Percentiles rank a stretch among this genome's conserved stretches.
Conservation (phyloP, 2,113 vertebrate genomes). For the Felis catus region DNA sequence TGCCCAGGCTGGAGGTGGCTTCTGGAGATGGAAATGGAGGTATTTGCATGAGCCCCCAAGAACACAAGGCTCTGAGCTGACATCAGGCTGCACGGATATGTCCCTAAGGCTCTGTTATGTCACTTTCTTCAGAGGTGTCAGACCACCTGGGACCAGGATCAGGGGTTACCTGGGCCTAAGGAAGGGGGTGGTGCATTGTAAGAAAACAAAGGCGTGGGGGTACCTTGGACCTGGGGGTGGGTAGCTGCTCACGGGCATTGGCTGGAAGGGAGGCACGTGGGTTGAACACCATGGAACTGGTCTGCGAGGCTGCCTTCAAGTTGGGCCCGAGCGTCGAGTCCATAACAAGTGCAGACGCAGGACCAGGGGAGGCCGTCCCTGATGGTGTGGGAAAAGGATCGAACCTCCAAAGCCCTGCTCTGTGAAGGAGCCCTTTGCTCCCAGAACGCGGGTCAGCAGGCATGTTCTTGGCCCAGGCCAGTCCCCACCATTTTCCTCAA, state of each 20-base stretch:
- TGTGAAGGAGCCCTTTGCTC: not conserved
- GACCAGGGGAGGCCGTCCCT: accelerated
- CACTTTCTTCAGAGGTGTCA: not conserved
- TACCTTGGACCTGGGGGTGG: accelerated
- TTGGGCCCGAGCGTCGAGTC: accelerated
- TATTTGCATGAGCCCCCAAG: accelerated
- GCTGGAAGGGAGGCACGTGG: accelerated
- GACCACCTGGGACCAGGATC: not conserved
- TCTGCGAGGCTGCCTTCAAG: accelerated
- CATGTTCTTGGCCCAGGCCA: not conserved
- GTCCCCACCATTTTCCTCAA: not conserved
- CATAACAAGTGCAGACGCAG: accelerated
- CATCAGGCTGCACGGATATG: accelerated
- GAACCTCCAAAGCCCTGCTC: accelerated
- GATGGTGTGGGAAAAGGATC: accelerated
- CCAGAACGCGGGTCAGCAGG: not conserved
- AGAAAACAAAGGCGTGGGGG: not conserved
- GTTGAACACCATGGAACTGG: not conserved
- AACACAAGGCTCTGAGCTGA: not conserved
- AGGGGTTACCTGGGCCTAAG: not conserved
- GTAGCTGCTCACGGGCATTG: not conserved
- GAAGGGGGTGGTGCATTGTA: not conserved
- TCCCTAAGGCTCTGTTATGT: accelerated
- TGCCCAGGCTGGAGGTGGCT: not conserved
- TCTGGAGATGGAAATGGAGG: not conserved